Evolutionary conservation across 2,888 invertebrate species (phyloP).

Genomic region (Xestia xanthographa): DNA sequence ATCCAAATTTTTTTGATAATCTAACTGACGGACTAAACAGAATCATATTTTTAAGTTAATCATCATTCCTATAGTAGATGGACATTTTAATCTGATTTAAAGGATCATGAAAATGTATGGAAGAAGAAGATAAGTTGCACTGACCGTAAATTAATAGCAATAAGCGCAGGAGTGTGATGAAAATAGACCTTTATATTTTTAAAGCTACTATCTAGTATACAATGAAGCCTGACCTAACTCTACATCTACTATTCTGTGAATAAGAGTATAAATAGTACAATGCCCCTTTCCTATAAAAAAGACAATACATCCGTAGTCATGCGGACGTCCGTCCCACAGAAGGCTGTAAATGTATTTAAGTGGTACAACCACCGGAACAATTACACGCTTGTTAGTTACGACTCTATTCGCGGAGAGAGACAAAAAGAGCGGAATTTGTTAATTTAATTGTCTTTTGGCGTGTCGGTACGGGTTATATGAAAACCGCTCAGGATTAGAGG

Average conservation of each 20-base stretch:
- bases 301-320: conserved; percentile 27
- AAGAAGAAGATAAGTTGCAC: background rate
- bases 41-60: too few species aligned
- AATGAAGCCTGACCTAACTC: background rate
- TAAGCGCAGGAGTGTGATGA: background rate
- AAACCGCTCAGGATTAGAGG: background rate
- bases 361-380: conserved; percentile 41
- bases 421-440: conserved; percentile 38
- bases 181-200: background rate
- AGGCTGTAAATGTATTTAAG: conserved; percentile 46
- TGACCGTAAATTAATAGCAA: background rate
- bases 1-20: too few species aligned
- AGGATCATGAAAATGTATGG: background rate
- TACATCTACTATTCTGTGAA: background rate
- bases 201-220: background rate
- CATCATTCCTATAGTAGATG: too few species aligned
- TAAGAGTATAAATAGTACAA: conserved; percentile 22
- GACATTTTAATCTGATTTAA: background rate
- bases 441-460: conserved; percentile 17
- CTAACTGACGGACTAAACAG: too few species aligned
- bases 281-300: conserved; percentile 40
- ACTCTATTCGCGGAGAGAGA: conserved; percentile 38
- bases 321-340: conserved; percentile 48
- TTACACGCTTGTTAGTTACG: conserved; percentile 54
- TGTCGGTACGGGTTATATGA: conserved; percentile 2